These are phyloP conservation scores for Xyrauchen texanus DNA, from an alignment of 2,113 vertebrate genomes.

Conservation along the genomic window DNA sequence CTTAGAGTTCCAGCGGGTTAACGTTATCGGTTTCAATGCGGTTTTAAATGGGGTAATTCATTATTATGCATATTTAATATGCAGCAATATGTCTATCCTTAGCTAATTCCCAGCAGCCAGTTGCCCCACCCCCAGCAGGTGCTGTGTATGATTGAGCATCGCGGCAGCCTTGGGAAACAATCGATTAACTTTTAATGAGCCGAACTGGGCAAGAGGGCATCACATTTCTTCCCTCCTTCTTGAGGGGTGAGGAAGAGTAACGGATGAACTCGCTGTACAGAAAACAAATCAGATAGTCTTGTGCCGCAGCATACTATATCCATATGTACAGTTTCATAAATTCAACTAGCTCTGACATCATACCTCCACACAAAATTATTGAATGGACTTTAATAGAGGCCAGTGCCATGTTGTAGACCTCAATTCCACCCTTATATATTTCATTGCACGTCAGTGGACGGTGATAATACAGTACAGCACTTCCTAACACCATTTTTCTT, in stretches of 20 bases:
- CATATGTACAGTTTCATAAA: conserved; percentile 23
- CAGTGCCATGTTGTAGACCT: not conserved
- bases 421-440: conserved; percentile 9
- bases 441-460: not conserved
- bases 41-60: not conserved
- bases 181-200: conserved; percentile 55
- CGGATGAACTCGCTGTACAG: not conserved
- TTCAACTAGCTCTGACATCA: not conserved
- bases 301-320: not conserved
- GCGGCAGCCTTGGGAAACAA: conserved; percentile 27
- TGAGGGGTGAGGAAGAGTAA: conserved; percentile 13
- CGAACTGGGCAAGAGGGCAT: conserved; percentile 29
- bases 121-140: conserved; percentile 5
- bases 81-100: not conserved
- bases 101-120: not conserved
- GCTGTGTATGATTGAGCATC: conserved; percentile 2
- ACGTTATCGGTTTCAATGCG: not conserved
- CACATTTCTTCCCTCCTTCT: conserved; percentile 1
- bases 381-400: not conserved
- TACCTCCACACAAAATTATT: too few relatives aligned
- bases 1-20: not conserved
- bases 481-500: not conserved
- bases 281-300: not conserved
- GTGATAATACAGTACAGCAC: not conserved
- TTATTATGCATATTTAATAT: conserved; percentile 2